Evolutionary conservation across 1,140 invertebrate genomes (phyloP).

Genomic region (Dufourea novaeangliae): DNA sequence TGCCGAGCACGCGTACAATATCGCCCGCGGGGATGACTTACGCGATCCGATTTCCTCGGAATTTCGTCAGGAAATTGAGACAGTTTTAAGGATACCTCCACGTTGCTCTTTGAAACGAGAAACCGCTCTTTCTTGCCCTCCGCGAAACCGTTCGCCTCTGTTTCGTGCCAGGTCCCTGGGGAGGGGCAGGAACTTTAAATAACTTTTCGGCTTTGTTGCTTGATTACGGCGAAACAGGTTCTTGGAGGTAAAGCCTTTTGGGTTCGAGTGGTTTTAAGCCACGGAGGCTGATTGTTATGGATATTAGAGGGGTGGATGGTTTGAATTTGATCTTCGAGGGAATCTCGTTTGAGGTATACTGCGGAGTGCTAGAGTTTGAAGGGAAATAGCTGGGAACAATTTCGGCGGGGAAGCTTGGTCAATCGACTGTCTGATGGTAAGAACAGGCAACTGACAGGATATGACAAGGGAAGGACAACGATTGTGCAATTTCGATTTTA

Average conservation of each 20-base stretch:
- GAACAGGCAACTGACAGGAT: too few relatives aligned
- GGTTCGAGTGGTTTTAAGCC: too few relatives aligned
- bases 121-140: background rate
- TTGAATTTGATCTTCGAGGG: too few relatives aligned
- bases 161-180: conserved; percentile 1
- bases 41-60: conserved; percentile 7
- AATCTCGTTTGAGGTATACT: too few relatives aligned
- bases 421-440: too few relatives aligned
- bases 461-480: too few relatives aligned
- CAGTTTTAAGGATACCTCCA: conserved; percentile 15
- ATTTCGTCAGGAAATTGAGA: conserved; percentile 30
- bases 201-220: conserved; percentile 3
- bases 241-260: background rate
- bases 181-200: background rate
- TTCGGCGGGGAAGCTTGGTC: too few relatives aligned
- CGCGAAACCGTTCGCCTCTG: background rate
- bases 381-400: too few relatives aligned
- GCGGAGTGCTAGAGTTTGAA: too few relatives aligned
- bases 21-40: background rate
- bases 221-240: background rate
- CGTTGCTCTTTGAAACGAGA: background rate
- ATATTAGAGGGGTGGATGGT: too few relatives aligned
- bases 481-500: too few relatives aligned
- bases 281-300: too few relatives aligned
- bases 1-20: conserved; percentile 35